Base-by-base conservation (phyloP, 1,140 invertebrate genomes). In the Pectinophora gossypiella region DNA sequence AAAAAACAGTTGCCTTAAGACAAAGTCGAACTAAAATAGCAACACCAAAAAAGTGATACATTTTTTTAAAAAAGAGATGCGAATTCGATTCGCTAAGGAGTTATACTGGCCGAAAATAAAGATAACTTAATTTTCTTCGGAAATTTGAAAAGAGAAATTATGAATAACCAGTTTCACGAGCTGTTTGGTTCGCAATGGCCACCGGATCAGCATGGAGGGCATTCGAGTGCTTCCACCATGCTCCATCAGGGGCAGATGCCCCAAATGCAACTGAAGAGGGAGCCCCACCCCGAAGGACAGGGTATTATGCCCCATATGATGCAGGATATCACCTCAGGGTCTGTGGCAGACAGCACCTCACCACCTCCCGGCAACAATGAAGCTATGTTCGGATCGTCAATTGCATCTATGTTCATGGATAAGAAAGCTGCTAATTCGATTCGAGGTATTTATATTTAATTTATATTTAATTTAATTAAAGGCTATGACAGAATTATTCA, bases 361-460 rank as follows among this genome's bases (percentile, higher is more conserved):
- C 84, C 84, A 0, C 84, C 85, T 1, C 85, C 86, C 5, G 82
- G 79, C 10, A 75, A 65, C 50, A 82, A 75, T 43, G 85, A 87
- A 10, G 73, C 72, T 5, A 78, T 83, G 70, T 85, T 79, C 54
- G 80, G 83, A 13, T 80, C 86, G 4, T 77, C 82, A 6, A 78
- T 85, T 19, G 73, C 78, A 21, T 78, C 78, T 18, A 81, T 87
- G 79, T 89, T 79, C 44, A 76, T 81, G 63, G 76, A 80, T 63
- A 89, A 91, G 49, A 89, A 90, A 73, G 87, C 85, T 54, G 89
- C 89, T 35, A 91, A 91, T 70, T 91, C 90, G n/a, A 91, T 91
- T 52, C 84, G 90, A 91, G 90, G 90, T 90, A 87, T 56, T 35
- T 48, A 19, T 48, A n/a, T n/a, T n/a, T n/a, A n/a, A n/a, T n/a